A percentile compares a stretch with the other conserved stretches of the same genome.
Evolutionary conservation across 2,113 vertebrate genomes (phyloP).

Genomic region (Megalops atlanticus): DNA sequence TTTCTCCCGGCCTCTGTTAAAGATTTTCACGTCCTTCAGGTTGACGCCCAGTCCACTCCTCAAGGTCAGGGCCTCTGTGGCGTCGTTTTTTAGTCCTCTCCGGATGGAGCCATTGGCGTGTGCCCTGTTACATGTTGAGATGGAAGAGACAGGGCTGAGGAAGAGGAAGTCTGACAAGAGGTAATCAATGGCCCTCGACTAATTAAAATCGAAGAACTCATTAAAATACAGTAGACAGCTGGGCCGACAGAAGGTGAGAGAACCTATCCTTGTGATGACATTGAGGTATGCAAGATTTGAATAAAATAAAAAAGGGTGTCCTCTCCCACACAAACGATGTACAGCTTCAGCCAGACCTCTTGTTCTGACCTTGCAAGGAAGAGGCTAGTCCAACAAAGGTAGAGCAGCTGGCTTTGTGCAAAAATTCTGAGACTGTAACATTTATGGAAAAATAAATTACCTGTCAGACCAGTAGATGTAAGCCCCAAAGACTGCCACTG

Average conservation of each 20-base stretch:
- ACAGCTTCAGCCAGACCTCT: slow-evolving; percentile 48
- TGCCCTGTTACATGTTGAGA: slow-evolving; percentile 68
- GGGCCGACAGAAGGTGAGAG: slow-evolving; percentile 49
- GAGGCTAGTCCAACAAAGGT: slow-evolving; percentile 69
- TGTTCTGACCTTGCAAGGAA: slow-evolving; percentile 65
- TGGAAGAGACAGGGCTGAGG: background rate
- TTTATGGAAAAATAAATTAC: slow-evolving; percentile 86
- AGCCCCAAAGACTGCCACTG: slow-evolving; percentile 83
- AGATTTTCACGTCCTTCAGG: slow-evolving; percentile 86
- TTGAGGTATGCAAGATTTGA: slow-evolving; percentile 48
- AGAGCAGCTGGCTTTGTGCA: slow-evolving; percentile 66
- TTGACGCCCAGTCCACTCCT: slow-evolving; percentile 82
- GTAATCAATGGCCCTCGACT: slow-evolving; percentile 65
- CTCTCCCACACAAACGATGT: slow-evolving; percentile 49
- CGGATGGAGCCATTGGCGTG: slow-evolving; percentile 86
- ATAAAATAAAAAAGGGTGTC: slow-evolving; percentile 39
- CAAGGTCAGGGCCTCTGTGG: slow-evolving; percentile 76
- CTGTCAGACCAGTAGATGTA: slow-evolving; percentile 96
- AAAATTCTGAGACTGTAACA: slow-evolving; percentile 68
- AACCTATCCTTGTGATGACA: slow-evolving; percentile 49
- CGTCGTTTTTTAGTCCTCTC: slow-evolving; percentile 81
- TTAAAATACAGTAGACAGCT: slow-evolving; percentile 61
- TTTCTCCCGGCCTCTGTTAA: slow-evolving; percentile 85
- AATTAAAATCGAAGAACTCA: slow-evolving; percentile 64
- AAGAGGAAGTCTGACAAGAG: slow-evolving; percentile 62